Percentiles rank a stretch among this genome's conserved stretches.
Conservation (phyloP, 37 sponge, comb jelly and placozoan species). For the Axinella damicornis region DNA sequence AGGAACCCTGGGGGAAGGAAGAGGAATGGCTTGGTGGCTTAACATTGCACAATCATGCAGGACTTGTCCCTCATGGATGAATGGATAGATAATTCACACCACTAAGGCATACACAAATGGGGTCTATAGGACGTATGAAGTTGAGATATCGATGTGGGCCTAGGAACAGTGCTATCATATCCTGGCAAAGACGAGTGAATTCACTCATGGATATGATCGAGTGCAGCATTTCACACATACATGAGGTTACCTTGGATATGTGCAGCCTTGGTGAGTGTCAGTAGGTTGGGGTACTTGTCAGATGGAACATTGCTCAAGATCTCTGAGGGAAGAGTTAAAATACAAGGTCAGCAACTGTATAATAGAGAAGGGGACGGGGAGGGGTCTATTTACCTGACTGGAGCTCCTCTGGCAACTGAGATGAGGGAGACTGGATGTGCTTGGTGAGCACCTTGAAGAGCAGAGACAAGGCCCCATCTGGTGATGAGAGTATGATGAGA, state of each 20-base stretch:
- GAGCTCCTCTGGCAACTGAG: conserved; percentile 53
- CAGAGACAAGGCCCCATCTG: conserved; percentile 57
- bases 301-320: conserved; percentile 48
- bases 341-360: no score
- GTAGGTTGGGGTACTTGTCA: conserved; percentile 32
- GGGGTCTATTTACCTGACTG: conserved; percentile 11
- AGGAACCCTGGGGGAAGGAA: conserved; percentile 54
- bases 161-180: no score
- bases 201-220: no score
- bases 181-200: no score
- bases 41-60: no score
- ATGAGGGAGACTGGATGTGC: conserved; percentile 33
- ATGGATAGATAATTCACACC: neutral
- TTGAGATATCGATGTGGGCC: no score
- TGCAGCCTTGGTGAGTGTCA: conserved; percentile 66
- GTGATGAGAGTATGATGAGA: no score
- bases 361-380: neutral
- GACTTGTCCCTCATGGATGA: no score
- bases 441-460: conserved; percentile 64
- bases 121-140: no score
- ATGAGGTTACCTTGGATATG: conserved; percentile 73
- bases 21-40: neutral
- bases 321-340: conserved; percentile 31
- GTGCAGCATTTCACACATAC: neutral
- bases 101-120: no score